Evolutionary conservation across 2,888 invertebrate genomes (phyloP).

Genomic region (Drosophila hawaiiensis): DNA sequence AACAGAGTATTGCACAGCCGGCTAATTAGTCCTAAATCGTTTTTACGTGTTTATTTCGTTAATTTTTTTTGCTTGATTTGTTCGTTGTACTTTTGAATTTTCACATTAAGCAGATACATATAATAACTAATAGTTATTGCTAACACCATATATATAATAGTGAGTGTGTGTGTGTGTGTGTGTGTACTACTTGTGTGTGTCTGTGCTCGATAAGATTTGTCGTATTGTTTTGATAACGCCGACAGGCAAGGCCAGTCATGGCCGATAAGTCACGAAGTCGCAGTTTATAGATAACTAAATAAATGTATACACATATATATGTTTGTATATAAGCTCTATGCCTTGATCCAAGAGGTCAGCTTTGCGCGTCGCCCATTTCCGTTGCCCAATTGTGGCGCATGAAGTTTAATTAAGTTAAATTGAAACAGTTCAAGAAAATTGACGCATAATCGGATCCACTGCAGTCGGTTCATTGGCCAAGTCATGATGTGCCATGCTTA

Average conservation of each 20-base stretch:
- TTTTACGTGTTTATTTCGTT: conserved; percentile 44
- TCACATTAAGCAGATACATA: conserved; percentile 44
- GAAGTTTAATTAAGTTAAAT: conserved; percentile 66
- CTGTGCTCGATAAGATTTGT: conserved; percentile 61
- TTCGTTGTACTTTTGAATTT: conserved; percentile 17
- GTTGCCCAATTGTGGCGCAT: conserved; percentile 54
- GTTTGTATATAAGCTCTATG: conserved; percentile 17
- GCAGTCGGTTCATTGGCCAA: conserved; percentile 60
- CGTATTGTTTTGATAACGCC: conserved; percentile 58
- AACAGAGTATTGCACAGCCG: neutral
- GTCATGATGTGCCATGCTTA: conserved; percentile 22
- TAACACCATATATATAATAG: conserved; percentile 11
- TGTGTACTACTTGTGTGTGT: conserved; percentile 14
- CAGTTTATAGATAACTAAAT: conserved; percentile 9
- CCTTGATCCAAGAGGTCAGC: conserved; percentile 63
- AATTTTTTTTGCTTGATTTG: neutral
- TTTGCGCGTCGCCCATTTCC: conserved; percentile 62
- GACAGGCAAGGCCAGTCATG: conserved; percentile 64
- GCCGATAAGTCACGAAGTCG: conserved; percentile 43
- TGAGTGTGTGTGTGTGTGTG: conserved; percentile 1
- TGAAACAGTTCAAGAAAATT: conserved; percentile 65
- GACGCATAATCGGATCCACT: conserved; percentile 59
- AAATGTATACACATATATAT: conserved; percentile 1
- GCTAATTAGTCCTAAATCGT: neutral
- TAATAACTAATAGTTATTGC: conserved; percentile 60